phyloP scores from a whole-genome alignment of 2,113 vertebrate species.

The Muscicapa adusta region DNA sequence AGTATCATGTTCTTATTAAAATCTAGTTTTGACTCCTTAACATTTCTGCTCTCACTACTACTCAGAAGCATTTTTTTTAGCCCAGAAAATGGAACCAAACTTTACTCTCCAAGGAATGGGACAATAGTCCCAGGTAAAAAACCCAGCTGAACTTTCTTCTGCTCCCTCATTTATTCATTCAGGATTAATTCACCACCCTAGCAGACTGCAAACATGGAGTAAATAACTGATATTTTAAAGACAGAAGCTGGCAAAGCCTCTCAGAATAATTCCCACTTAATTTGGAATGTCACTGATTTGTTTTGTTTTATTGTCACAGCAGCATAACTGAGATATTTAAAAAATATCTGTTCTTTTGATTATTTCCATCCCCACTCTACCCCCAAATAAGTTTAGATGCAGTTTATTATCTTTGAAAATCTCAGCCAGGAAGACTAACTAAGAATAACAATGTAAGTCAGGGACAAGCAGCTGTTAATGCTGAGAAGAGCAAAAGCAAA shows the following conservation, averaged over 20 bases:
- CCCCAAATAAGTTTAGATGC: not conserved
- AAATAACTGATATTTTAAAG: not conserved
- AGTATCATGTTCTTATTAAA: not conserved
- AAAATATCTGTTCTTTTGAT: not conserved
- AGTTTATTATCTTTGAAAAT: not conserved
- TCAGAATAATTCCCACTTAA: not conserved
- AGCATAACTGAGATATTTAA: rapidly evolving
- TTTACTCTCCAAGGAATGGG: not conserved
- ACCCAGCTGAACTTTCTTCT: not conserved
- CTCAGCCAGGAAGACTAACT: not conserved
- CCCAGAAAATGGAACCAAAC: not conserved
- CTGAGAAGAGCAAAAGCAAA: not conserved
- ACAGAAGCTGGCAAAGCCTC: not conserved
- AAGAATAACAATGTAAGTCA: not conserved
- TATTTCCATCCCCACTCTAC: not conserved
- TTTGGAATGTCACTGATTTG: not conserved
- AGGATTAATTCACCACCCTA: not conserved
- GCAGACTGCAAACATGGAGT: not conserved
- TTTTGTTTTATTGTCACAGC: not conserved
- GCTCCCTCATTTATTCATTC: not conserved
- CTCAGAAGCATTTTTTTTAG: not conserved
- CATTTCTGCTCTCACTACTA: not conserved
- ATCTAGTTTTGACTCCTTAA: not conserved
- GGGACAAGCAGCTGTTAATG: not conserved
- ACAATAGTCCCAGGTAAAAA: not conserved